These are phyloP conservation scores for Electrona antarctica DNA, from an alignment of 2,113 vertebrate species.

Conservation along the genomic window DNA sequence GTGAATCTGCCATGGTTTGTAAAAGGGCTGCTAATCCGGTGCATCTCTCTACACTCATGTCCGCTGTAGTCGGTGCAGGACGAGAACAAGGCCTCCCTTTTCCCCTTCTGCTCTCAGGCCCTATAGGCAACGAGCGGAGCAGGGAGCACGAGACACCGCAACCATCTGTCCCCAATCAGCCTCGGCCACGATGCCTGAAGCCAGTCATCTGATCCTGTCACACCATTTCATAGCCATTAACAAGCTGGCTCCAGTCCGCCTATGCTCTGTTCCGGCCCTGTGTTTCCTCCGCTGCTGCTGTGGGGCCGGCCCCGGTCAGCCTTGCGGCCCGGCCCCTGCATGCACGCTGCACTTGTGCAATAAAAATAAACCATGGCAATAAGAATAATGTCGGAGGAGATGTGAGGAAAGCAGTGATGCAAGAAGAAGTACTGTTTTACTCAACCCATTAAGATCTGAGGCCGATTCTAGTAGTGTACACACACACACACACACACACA, in stretches of 20 bases:
- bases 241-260: conserved; percentile 9
- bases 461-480: too few relatives aligned
- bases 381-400: too few relatives aligned
- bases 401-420: too few relatives aligned
- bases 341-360: too few relatives aligned
- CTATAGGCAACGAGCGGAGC: too few relatives aligned
- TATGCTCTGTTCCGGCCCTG: background rate
- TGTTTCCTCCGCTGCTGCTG: background rate
- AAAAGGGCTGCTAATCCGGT: background rate
- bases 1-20: conserved; percentile 1
- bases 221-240: conserved; percentile 38
- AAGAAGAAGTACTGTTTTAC: too few relatives aligned
- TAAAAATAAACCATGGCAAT: too few relatives aligned
- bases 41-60: background rate
- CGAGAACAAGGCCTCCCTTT: conserved; percentile 2
- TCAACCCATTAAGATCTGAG: too few relatives aligned
- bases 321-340: background rate
- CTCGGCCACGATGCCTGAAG: background rate
- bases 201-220: conserved; percentile 49
- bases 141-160: background rate
- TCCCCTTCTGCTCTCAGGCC: too few relatives aligned
- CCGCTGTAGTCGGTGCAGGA: background rate
- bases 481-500: too few relatives aligned
- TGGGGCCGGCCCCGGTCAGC: background rate
- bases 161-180: conserved; percentile 42